Conservation (phyloP, 2,888 invertebrate genomes). For the Epicampocera succincta region DNA sequence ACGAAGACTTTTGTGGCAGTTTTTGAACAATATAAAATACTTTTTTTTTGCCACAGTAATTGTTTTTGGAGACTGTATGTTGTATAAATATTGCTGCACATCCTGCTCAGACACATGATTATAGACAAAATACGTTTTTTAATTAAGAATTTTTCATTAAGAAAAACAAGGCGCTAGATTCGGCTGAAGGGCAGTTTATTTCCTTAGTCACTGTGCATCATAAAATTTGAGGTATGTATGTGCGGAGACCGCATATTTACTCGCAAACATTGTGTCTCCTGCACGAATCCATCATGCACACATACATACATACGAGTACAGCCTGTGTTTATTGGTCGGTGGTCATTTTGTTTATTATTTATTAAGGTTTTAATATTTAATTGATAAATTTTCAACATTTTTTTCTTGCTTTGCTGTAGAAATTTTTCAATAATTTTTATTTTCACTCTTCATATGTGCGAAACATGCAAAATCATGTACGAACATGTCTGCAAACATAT, state of each 20-base stretch:
- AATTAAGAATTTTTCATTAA: no score
- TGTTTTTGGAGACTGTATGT: no score
- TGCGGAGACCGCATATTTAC: no score
- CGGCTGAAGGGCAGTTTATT: neutral
- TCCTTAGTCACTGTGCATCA: neutral
- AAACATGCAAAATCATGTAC: conserved; percentile 16
- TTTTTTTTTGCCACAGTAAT: no score
- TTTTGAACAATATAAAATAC: no score
- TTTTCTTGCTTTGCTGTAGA: neutral
- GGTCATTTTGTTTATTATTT: conserved; percentile 67
- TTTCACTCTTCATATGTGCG: conserved; percentile 7
- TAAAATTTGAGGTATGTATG: neutral
- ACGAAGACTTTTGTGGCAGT: no score
- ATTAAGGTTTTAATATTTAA: conserved; percentile 69
- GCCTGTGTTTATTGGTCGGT: conserved; percentile 35
- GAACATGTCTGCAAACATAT: conserved; percentile 40
- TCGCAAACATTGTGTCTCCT: neutral
- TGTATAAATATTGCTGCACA: no score
- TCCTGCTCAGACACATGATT: no score
- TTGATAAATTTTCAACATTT: conserved; percentile 57
- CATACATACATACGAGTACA: neutral
- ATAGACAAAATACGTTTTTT: no score
- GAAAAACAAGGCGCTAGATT: no score
- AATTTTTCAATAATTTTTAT: conserved; percentile 28
- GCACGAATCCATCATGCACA: no score